Evolutionary conservation across 2,888 invertebrate species (phyloP).

Genomic region (Platycheirus rosarum): DNA sequence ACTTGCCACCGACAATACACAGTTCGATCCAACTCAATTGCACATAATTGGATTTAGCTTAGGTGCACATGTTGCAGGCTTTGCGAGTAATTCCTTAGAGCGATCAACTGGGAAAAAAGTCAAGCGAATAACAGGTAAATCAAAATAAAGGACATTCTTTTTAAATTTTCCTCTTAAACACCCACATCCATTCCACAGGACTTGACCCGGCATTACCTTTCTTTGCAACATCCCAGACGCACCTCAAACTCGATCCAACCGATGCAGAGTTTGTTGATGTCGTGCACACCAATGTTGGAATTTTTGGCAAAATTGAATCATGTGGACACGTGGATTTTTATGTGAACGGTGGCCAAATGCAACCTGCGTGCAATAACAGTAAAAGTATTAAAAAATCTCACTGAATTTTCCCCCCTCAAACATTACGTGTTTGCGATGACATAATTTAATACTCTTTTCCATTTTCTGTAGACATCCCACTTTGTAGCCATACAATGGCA

Average conservation of each 20-base stretch:
- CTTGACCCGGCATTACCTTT: conserved; percentile 87
- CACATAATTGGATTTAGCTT: conserved; percentile 85
- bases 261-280: conserved; percentile 85
- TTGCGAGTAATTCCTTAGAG: conserved; percentile 80
- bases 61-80: conserved; percentile 84
- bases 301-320: conserved; percentile 85
- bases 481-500: conserved; percentile 77
- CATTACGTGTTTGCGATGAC: not conserved
- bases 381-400: conserved; percentile 73
- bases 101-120: conserved; percentile 78
- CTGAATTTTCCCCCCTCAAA: not conserved
- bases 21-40: conserved; percentile 80
- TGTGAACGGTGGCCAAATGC: conserved; percentile 83
- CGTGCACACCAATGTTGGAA: conserved; percentile 85
- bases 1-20: conserved; percentile 75
- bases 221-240: conserved; percentile 83
- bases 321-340: conserved; percentile 87
- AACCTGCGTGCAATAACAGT: conserved; percentile 74
- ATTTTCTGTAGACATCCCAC: conserved; percentile 75
- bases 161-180: no score
- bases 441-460: conserved; percentile 12
- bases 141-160: no score
- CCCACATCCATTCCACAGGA: conserved; percentile 81
- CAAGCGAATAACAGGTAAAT: conserved; percentile 81
- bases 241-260: conserved; percentile 83